These are phyloP conservation scores for Gymnothorax javanicus DNA, from an alignment of 2,797 vertebrate genomes.

Conservation along the genomic window DNA sequence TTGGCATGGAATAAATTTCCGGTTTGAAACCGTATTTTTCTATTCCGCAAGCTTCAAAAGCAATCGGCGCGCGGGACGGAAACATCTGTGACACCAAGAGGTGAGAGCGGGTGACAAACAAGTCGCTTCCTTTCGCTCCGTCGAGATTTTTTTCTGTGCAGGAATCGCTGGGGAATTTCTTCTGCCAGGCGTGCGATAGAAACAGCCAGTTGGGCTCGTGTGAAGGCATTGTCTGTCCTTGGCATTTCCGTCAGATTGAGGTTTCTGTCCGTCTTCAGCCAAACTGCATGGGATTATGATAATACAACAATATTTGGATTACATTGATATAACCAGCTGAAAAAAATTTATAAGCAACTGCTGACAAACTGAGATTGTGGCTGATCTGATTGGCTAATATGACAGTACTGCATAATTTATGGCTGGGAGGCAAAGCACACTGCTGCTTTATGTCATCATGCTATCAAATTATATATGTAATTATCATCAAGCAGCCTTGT, in stretches of 20 bases:
- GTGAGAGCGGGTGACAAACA: conserved; percentile 24
- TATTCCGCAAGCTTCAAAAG: not conserved
- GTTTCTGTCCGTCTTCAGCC: conserved; percentile 19
- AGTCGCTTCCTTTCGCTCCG: conserved; percentile 16
- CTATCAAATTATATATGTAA: not conserved
- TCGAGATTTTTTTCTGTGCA: not conserved
- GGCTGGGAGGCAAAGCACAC: not conserved
- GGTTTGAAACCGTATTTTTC: conserved; percentile 10
- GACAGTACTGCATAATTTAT: not conserved
- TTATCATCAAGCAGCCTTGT: not conserved
- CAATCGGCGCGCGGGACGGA: not conserved
- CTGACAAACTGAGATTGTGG: not conserved
- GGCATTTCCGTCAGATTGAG: not conserved
- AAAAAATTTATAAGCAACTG: not conserved
- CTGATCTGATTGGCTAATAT: not conserved
- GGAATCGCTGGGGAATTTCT: conserved; percentile 5
- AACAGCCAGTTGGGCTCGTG: conserved; percentile 13
- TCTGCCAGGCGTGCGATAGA: conserved; percentile 20
- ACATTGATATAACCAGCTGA: not conserved
- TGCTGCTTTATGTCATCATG: not conserved
- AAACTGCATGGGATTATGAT: conserved; percentile 8
- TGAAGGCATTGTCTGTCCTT: conserved; percentile 24
- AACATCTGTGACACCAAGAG: conserved; percentile 17
- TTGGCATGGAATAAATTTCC: conserved; percentile 1
- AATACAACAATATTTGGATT: not conserved